Evolutionary conservation across 2,113 vertebrate species (phyloP).

Genomic region (Engraulis encrasicolus): DNA sequence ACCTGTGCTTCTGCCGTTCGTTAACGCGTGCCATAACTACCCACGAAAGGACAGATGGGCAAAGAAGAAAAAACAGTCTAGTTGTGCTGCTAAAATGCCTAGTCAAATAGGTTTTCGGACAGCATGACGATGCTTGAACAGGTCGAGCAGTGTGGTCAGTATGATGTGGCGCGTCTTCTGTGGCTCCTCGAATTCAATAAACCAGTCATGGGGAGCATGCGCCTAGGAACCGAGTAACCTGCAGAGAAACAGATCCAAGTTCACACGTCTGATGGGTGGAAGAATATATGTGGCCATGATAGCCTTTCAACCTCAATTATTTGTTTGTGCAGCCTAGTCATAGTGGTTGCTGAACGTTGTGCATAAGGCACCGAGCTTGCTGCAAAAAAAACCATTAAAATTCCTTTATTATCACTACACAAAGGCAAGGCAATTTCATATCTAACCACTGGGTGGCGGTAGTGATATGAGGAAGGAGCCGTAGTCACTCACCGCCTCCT

Average conservation of each 20-base stretch:
- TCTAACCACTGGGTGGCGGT: constrained; percentile 1
- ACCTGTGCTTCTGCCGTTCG: constrained; percentile 7
- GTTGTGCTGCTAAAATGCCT: background rate
- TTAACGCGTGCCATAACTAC: constrained; percentile 11
- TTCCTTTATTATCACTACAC: background rate
- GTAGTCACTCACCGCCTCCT: background rate
- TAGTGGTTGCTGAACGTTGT: background rate
- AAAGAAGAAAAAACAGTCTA: background rate
- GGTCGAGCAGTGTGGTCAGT: background rate
- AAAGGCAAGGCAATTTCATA: background rate
- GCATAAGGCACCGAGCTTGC: background rate
- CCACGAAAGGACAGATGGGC: background rate
- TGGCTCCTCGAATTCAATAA: constrained; percentile 9
- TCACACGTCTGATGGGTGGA: background rate
- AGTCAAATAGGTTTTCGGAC: background rate
- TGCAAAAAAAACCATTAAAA: background rate
- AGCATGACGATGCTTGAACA: background rate
- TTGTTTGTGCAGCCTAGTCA: background rate
- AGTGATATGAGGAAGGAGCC: background rate
- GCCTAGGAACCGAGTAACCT: constrained; percentile 29
- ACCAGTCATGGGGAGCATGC: constrained; percentile 37
- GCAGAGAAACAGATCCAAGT: constrained; percentile 26
- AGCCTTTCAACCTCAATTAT: background rate
- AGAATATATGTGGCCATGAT: background rate
- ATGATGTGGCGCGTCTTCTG: background rate